A percentile compares a stretch with the other conserved stretches of the same genome.
Evolutionary conservation across 2,888 invertebrate genomes (phyloP).

Genomic region (Phoronis australis): DNA sequence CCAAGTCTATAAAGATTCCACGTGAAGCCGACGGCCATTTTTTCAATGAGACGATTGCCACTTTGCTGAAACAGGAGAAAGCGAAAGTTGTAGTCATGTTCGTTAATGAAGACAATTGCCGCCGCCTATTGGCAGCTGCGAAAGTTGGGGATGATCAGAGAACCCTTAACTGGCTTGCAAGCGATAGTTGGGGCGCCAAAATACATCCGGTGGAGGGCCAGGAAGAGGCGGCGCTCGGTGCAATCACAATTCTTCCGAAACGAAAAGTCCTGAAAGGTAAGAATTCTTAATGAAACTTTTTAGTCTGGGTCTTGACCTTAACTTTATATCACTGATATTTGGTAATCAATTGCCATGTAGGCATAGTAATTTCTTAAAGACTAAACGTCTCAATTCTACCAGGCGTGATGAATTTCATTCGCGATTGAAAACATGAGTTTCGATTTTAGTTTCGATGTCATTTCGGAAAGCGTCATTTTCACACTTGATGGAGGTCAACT

Average conservation of each 20-base stretch:
- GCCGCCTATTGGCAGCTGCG: slow-evolving; percentile 38
- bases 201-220: slow-evolving; percentile 43
- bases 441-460: too few relatives aligned
- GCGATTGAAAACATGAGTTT: too few relatives aligned
- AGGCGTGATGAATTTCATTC: too few relatives aligned
- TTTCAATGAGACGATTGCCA: slow-evolving; percentile 61
- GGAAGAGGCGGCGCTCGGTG: slow-evolving; percentile 45
- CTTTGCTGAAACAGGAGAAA: slow-evolving; percentile 59
- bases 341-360: too few relatives aligned
- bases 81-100: slow-evolving; percentile 67
- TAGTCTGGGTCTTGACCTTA: too few relatives aligned
- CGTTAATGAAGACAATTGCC: slow-evolving; percentile 67
- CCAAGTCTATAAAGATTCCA: slow-evolving; percentile 61
- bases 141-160: slow-evolving; percentile 26
- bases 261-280: slow-evolving; percentile 37
- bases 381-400: background rate
- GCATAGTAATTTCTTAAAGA: too few relatives aligned
- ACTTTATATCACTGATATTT: too few relatives aligned
- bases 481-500: too few relatives aligned
- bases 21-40: slow-evolving; percentile 59
- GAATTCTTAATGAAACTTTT: too few relatives aligned
- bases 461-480: too few relatives aligned
- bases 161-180: slow-evolving; percentile 46
- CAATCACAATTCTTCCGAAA: slow-evolving; percentile 48
- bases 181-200: slow-evolving; percentile 52